Evolutionary conservation across 2,113 vertebrate genomes (phyloP), one percentile per base, ranked within the genome.

Genomic region (Corynorhinus townsendii): DNA sequence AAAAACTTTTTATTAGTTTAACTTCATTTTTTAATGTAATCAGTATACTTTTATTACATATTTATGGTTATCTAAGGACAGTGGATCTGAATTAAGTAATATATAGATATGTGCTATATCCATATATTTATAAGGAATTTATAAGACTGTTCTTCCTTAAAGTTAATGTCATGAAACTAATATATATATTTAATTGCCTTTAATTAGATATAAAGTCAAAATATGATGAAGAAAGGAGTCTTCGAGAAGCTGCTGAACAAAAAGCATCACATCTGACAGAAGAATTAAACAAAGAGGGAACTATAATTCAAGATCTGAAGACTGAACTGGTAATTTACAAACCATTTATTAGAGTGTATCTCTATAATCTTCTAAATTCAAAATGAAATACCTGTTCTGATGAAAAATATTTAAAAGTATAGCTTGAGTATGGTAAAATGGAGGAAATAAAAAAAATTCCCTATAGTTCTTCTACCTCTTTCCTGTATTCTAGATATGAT

Each of bases 171-270:
- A 82, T 85, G 49, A 94, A 81, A 90, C 35, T 86, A 86, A 35
- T 91, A 47, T 91, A 10, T 93, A n/a, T 92, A 52, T 91, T 68
- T 68, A 86, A 80, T 24, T 93, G 24, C 85, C 28, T 52, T 97
- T 92, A 92, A 95, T 47, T 97, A 99, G 99, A 99, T 94, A 93
- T 99, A 92, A 99, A 99, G 96, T 99, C 99, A 69, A 99, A 99
- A 75, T 99, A 99, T 69, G 99, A 99, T 98, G 99, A 99, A 98
- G 99, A 99, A 98, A 99, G 97, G 96, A 99, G 99, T 96, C 98
- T 99, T 49, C 98, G 99, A 94, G 99, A 99, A 96, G 98, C 98
- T 83, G 98, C 98, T 10, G 99, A 99, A 95, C 99, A 99, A 96
- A 99, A 98, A 92, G 76, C 99, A 76, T 88, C 95, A 24, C 98